Evolutionary conservation across 2,797 vertebrate genomes (phyloP), one percentile per base, ranked within the genome.

Genomic region (Caiman crocodilus): DNA sequence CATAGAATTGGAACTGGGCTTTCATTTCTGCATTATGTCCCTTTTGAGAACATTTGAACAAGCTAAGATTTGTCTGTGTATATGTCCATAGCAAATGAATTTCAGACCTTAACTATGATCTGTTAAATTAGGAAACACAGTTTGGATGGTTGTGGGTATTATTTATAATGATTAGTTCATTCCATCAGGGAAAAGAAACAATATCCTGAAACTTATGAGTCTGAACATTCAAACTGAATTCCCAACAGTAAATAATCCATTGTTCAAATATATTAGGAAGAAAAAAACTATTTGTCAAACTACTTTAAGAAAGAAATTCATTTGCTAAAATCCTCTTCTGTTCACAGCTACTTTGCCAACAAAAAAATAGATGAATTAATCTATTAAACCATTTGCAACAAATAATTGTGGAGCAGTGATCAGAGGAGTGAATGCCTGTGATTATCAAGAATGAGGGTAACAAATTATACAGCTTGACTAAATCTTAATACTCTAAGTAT

Each of bases 11-110:
- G 58, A 73, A 74, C n/a, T n/a, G 28, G 35, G 32, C 32, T 85
- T 65, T 32, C 18, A n/a, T 12, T 77, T 58, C 16, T 35, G 61
- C 14, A 67, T 71, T 42, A 42, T 35, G 32, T 42, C 14, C 35
- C 15, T 13, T 21, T 50, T 42, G 35, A 42, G 32, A 50, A 50
- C 23, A 71, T 93, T 96, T 91, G 84, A 87, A 87, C 35, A 76
- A 79, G 16, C 5, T 88, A 85, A 91, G 91, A 93, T 82, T 26
- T 92, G 76, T 69, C 92, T 94, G 12, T 42, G 32, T 42, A 21
- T 21, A 42, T 71, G 20, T 90, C 84, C 76, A 35, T 30, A 65
- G 82, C 2, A 89, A 84, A 77, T 74, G 18, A 23, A 84, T 71
- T 42, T 86, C 30, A 85, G 35, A 83, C 12, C 15, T 32, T 84